These are phyloP conservation scores for Xanthia icteritia DNA, from an alignment of 2,888 invertebrate genomes.

Conservation along the genomic window DNA sequence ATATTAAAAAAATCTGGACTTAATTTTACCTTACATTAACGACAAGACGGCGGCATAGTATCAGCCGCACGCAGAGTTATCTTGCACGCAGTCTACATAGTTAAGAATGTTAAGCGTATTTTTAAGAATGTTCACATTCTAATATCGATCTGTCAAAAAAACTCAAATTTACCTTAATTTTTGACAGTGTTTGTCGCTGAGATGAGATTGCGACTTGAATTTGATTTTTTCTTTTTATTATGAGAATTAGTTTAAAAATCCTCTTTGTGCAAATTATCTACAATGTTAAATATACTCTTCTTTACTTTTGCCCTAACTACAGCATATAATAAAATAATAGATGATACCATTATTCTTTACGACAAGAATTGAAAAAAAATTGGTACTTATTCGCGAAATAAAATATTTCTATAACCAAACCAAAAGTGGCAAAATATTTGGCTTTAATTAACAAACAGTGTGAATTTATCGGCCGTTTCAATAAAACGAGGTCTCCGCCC, in stretches of 20 bases:
- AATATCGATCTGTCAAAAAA: too few relatives aligned
- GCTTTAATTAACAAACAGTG: constrained; percentile 38
- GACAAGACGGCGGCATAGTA: too few relatives aligned
- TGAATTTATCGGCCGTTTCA: constrained; percentile 43
- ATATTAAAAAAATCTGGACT: too few relatives aligned
- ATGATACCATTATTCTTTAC: neutral
- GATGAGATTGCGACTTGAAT: neutral
- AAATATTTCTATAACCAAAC: neutral
- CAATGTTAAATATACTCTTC: neutral
- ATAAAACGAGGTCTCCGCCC: constrained; percentile 18
- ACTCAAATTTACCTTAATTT: neutral
- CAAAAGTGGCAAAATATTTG: constrained; percentile 12
- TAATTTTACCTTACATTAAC: too few relatives aligned
- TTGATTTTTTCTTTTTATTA: neutral
- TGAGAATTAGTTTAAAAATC: neutral
- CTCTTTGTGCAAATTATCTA: neutral
- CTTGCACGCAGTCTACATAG: too few relatives aligned
- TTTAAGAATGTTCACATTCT: neutral
- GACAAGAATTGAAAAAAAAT: constrained; percentile 2
- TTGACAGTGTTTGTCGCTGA: neutral
- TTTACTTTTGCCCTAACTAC: neutral
- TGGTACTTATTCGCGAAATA: neutral
- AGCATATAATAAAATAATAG: neutral
- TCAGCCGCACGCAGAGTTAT: too few relatives aligned
- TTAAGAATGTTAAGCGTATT: too few relatives aligned